Evolutionary conservation across 2,888 invertebrate species (phyloP).

Genomic region (Euzophera pinguis): DNA sequence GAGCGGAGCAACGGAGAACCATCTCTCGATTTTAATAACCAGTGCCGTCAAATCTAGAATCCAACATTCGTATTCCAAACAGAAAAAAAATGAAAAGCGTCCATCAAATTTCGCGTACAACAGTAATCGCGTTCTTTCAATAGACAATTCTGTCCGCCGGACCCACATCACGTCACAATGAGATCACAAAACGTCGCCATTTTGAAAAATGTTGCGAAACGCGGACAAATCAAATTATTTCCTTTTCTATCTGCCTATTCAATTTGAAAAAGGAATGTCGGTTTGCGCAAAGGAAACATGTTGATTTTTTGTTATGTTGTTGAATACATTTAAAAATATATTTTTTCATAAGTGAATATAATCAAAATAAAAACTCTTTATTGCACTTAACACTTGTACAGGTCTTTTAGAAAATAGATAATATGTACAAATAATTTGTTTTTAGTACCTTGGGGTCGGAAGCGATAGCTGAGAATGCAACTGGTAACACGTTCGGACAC

Average conservation of each 20-base stretch:
- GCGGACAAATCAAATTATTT: constrained; percentile 56
- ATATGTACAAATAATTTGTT: no score
- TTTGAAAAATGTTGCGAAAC: constrained; percentile 50
- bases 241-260: constrained; percentile 12
- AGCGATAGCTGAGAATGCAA: no score
- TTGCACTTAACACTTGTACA: no score
- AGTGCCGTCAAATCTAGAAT: no score
- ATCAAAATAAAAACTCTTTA: no score
- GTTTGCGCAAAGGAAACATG: background rate
- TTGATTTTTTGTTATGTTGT: constrained; percentile 1
- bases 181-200: constrained; percentile 49
- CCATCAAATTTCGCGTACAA: constrained; percentile 67
- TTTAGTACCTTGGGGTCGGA: no score
- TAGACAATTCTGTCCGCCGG: constrained; percentile 49
- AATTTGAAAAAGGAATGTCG: constrained; percentile 8
- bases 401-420: no score
- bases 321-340: background rate
- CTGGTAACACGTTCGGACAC: no score
- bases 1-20: no score
- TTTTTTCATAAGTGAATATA: no score
- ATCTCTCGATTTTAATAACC: no score
- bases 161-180: constrained; percentile 74
- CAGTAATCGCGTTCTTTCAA: constrained; percentile 64
- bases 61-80: constrained; percentile 42
- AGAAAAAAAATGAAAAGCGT: constrained; percentile 57